Base-by-base conservation (phyloP, 2,888 invertebrate species). In the Drosophila atripex region DNA sequence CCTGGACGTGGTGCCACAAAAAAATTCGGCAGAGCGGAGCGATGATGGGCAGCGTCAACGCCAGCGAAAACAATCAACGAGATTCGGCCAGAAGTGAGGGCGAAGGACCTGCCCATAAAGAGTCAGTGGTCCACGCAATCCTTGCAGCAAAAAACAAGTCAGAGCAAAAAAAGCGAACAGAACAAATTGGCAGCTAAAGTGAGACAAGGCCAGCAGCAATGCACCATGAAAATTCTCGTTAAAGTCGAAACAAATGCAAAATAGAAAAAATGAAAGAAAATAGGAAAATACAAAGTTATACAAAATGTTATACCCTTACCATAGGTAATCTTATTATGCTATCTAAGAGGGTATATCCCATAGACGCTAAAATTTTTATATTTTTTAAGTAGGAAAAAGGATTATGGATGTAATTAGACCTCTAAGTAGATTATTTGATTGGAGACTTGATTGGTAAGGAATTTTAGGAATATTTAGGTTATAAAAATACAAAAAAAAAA, bases 211-310 rank as follows among this genome's bases (percentile, higher is more conserved):
- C 47, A 49, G 49, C 49, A 50, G 71, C 72, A 64, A 53, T 71
- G 64, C 55, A 72, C 70, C 71, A 71, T 71, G 72, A 63, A 71
- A 71, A 71, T 39, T 63, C 72, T 56, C 71, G 66, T 72, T 72
- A 72, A 71, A 72, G 47, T 65, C 57, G 45, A 61, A 65, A 72
- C 43, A 71, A 52, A 45, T 53, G 39, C 49, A 72, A 69, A 54
- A 41, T 32, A 43, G 28, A 53, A 50, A 23, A 30, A n/a, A n/a
- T 2, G n/a, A n/a, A 32, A 53, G 8, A 9, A 50, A 63, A 25
- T 7, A 2, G 3, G 12, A 5, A 28, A 39, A 32, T 50, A 53
- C 50, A n/a, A 38, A 8, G 14, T n/a, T n/a, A n/a, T n/a, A n/a
- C n/a, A n/a, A 28, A 21, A 6, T n/a, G 12, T 14, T 12, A 25